Percentiles rank a stretch among this genome's conserved stretches.
phyloP scores from a whole-genome alignment of 2,113 vertebrate genomes.

The Noctilio leporinus region DNA sequence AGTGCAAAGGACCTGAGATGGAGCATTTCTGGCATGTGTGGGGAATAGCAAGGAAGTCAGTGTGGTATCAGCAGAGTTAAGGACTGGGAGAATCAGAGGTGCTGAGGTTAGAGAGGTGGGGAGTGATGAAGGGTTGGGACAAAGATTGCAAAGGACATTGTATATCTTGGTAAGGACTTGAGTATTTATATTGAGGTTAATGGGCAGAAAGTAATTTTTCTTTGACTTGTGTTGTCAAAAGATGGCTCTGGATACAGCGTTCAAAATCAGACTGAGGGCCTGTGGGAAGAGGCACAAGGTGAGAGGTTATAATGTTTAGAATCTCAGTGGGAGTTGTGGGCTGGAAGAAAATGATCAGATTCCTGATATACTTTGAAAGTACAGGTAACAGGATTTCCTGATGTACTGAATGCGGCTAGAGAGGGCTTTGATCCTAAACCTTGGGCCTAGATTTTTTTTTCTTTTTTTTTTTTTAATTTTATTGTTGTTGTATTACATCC shows the following conservation, averaged over 20 bases:
- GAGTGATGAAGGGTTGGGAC: accelerated
- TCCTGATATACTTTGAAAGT: background rate
- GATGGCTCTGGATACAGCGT: background rate
- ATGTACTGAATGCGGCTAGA: background rate
- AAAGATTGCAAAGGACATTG: background rate
- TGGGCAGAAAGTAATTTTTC: background rate
- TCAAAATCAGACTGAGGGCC: background rate
- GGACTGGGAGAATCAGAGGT: background rate
- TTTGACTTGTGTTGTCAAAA: background rate
- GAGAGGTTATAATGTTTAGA: background rate
- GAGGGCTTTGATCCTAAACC: background rate
- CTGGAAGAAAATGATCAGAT: background rate
- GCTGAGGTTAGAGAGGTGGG: background rate
- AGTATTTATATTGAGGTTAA: background rate
- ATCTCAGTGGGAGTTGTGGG: background rate
- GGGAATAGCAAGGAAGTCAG: background rate
- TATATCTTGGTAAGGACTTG: background rate
- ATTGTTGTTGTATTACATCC: too few species aligned
- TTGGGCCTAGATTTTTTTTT: background rate
- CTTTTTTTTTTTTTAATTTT: too few species aligned
- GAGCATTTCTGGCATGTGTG: background rate
- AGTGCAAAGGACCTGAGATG: background rate
- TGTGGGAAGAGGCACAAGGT: background rate
- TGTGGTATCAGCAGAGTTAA: background rate
- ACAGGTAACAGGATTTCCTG: background rate